These are phyloP conservation scores for Prunella strophiata DNA, from an alignment of 2,797 vertebrate genomes.

Conservation along the genomic window DNA sequence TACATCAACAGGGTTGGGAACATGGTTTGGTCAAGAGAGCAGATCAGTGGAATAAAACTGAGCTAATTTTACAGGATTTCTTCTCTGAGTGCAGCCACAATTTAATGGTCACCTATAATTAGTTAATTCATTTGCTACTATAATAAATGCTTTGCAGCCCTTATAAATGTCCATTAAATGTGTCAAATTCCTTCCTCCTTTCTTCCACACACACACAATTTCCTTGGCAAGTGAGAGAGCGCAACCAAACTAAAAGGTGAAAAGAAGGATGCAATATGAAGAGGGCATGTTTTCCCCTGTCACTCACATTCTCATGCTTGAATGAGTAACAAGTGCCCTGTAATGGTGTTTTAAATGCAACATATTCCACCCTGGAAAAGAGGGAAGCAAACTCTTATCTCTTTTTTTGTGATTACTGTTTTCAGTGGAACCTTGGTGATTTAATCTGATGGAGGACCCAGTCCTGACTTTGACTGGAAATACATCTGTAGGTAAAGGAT, in stretches of 20 bases:
- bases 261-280: constrained; percentile 7
- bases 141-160: constrained; percentile 29
- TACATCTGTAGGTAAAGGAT: background rate
- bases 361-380: background rate
- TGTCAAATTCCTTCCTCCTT: constrained; percentile 44
- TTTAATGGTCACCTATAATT: constrained; percentile 58
- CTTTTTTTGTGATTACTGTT: background rate
- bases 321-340: background rate
- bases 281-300: constrained; percentile 35
- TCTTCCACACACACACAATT: constrained; percentile 22
- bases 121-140: constrained; percentile 43
- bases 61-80: constrained; percentile 35
- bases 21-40: constrained; percentile 24
- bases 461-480: background rate
- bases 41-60: constrained; percentile 27
- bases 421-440: background rate
- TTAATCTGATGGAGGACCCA: background rate
- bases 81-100: constrained; percentile 5
- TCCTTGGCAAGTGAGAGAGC: constrained; percentile 48
- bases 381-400: background rate
- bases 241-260: constrained; percentile 20
- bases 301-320: constrained; percentile 50
- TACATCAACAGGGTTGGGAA: background rate
- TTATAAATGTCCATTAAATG: constrained; percentile 44
- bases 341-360: constrained; percentile 21